Percentiles rank a stretch among this genome's conserved stretches.
Conservation (phyloP, 1,140 invertebrate genomes). For the Dysdera silvatica region DNA sequence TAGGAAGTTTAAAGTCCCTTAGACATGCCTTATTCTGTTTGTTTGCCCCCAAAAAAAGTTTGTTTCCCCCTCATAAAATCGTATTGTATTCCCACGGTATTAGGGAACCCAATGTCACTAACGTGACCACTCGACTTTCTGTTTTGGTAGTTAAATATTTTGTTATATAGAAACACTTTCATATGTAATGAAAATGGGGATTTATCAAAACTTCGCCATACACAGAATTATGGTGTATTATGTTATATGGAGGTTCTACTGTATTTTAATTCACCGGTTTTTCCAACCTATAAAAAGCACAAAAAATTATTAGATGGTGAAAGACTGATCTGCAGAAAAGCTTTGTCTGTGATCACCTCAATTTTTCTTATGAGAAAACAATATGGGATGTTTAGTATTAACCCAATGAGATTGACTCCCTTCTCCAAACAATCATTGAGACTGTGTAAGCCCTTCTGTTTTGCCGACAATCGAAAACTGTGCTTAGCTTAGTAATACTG, state of each 20-base stretch:
- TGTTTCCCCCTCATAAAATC: neutral
- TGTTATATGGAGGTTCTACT: no score
- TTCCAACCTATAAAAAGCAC: constrained; percentile 4
- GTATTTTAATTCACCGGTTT: neutral
- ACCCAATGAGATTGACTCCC: constrained; percentile 4
- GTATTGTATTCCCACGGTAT: neutral
- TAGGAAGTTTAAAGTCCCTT: no score
- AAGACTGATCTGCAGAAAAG: constrained; percentile 27
- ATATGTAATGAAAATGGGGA: constrained; percentile 5
- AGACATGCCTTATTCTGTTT: no score
- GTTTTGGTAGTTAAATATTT: neutral
- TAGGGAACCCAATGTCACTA: no score
- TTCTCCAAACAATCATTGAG: constrained; percentile 22
- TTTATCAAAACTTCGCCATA: neutral
- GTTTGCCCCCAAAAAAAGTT: no score
- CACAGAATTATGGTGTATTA: neutral
- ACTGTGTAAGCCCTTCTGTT: neutral
- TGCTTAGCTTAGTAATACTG: constrained; percentile 20
- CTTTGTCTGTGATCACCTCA: constrained; percentile 24
- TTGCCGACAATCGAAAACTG: constrained; percentile 11
- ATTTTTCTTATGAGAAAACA: constrained; percentile 13
- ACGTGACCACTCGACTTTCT: no score
- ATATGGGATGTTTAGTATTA: constrained; percentile 36
- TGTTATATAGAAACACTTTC: neutral
- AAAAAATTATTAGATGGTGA: constrained; percentile 11